Conservation (phyloP, 2,888 invertebrate genomes). For the Ypsolopha scabrella region DNA sequence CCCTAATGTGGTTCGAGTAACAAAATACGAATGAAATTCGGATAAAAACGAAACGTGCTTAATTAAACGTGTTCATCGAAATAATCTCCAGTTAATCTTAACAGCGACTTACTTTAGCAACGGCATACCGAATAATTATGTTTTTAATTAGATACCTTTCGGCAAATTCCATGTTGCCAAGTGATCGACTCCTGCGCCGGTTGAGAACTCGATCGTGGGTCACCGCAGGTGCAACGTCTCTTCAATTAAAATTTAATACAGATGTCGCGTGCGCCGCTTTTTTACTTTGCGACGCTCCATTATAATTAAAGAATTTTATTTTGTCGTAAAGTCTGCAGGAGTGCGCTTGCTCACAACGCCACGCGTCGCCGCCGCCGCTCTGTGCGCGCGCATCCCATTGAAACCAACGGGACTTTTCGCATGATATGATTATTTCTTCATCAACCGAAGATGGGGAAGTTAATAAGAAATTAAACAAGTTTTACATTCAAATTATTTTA, state of each 20-base stretch:
- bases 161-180: conserved; percentile 18
- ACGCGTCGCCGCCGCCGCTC: conserved; percentile 38
- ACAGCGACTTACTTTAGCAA: too few species aligned
- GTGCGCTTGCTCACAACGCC: conserved; percentile 33
- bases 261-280: conserved; percentile 63
- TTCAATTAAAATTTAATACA: conserved; percentile 67
- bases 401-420: conserved; percentile 39
- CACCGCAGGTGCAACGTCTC: conserved; percentile 54
- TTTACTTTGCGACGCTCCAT: conserved; percentile 55
- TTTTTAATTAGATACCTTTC: too few species aligned
- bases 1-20: too few species aligned
- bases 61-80: too few species aligned
- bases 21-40: too few species aligned
- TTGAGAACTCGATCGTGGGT: conserved; percentile 32
- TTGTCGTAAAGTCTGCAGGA: conserved; percentile 46
- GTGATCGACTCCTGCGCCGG: conserved; percentile 32
- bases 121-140: too few species aligned
- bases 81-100: too few species aligned
- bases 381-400: too few species aligned
- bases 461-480: conserved; percentile 21
- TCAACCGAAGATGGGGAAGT: conserved; percentile 16
- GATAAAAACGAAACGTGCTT: too few species aligned
- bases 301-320: conserved; percentile 67
- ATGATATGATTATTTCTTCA: conserved; percentile 43
- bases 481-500: conserved; percentile 5